These are phyloP conservation scores for Bubo blakistoni DNA, from an alignment of 2,113 vertebrate species.

Conservation along the genomic window DNA sequence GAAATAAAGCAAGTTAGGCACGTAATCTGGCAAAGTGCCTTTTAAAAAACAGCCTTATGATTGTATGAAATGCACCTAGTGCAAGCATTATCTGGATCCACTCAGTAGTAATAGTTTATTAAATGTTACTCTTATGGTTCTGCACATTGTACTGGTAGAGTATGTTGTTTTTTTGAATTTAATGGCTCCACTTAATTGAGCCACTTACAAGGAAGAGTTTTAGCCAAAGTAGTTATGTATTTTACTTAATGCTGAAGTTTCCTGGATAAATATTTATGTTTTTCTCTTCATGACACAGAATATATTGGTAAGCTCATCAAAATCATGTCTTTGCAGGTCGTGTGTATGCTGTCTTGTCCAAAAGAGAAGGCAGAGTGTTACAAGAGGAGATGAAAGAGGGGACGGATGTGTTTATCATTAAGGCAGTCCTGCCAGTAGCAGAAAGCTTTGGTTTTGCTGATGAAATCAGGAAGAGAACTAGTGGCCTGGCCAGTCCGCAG, in stretches of 20 bases:
- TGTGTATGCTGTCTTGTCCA: slow-evolving; percentile 91
- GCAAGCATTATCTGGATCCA: neutral
- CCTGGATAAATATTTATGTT: neutral
- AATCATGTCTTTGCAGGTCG: slow-evolving; percentile 76
- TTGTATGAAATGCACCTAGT: neutral
- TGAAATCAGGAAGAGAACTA: slow-evolving; percentile 95
- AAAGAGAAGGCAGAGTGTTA: slow-evolving; percentile 90
- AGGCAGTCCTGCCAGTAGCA: slow-evolving; percentile 91
- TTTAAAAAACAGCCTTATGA: neutral
- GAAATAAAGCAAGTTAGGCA: neutral
- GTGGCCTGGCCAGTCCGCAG: slow-evolving; percentile 94
- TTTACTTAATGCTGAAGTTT: neutral
- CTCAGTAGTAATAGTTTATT: neutral
- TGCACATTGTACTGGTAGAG: neutral
- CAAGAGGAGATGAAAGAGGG: slow-evolving; percentile 98
- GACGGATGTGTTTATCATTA: slow-evolving; percentile 93
- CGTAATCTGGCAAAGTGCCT: neutral
- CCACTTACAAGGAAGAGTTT: neutral
- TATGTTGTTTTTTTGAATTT: neutral
- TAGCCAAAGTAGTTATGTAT: accelerated
- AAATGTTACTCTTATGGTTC: neutral
- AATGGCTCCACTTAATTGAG: neutral
- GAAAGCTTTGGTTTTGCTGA: slow-evolving; percentile 98
- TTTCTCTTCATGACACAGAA: neutral
- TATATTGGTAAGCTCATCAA: neutral